phyloP scores from a whole-genome alignment of 2,113 vertebrate genomes.

The Brachyhypopomus occidentalis region DNA sequence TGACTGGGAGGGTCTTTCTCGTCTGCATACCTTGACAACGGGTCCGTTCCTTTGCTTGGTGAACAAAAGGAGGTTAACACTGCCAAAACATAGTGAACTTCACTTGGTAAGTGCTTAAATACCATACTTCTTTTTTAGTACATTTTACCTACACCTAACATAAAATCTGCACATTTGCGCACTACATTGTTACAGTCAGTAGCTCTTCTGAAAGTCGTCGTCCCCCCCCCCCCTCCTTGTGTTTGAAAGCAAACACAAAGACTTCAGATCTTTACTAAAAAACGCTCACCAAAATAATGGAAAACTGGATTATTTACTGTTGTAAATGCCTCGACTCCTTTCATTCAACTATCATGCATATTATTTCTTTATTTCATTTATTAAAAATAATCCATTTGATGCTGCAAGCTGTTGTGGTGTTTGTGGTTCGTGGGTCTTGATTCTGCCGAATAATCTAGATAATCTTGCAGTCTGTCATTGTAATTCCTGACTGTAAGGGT shows the following conservation, averaged over 20 bases:
- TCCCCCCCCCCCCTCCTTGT: too few relatives aligned
- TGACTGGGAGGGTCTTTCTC: constrained; percentile 27
- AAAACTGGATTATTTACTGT: too few relatives aligned
- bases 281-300: too few relatives aligned
- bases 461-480: neutral
- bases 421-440: neutral
- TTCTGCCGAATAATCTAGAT: neutral
- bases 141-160: neutral
- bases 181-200: too few relatives aligned
- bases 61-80: constrained; percentile 7
- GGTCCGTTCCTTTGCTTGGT: constrained; percentile 22
- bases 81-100: neutral
- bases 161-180: neutral
- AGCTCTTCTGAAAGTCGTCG: too few relatives aligned
- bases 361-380: neutral
- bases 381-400: neutral
- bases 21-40: constrained; percentile 37
- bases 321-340: neutral
- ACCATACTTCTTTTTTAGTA: neutral
- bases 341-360: neutral
- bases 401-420: neutral
- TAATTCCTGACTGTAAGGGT: neutral
- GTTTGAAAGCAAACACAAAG: too few relatives aligned
- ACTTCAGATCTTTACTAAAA: too few relatives aligned
- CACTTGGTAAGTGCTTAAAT: constrained; percentile 25